Evolutionary conservation across 2,888 invertebrate genomes (phyloP), one percentile per base, ranked within the genome.

Genomic region (Ariolimax columbianus): DNA sequence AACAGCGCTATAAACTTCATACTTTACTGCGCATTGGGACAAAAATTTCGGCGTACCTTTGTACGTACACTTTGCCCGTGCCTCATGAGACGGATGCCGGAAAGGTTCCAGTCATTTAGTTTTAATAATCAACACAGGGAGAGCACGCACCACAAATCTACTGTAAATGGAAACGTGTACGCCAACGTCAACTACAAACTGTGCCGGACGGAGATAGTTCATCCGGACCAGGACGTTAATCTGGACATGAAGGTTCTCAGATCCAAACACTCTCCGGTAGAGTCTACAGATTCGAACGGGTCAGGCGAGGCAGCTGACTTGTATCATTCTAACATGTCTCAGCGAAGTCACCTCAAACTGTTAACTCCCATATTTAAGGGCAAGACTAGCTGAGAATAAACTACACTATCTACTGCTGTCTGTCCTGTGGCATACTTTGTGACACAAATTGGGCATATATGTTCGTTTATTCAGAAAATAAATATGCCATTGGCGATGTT

Each of bases 1-100:
- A 99, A 99, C 95, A 98, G 98, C 92, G 98, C 98, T 93, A 97
- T 98, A 88, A 99, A 99, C 95, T 99, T 99, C 94, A 96, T 99
- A 89, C 98, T 99, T 91, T 99, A 99, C 95, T 98, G 98, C 89
- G 98, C 98, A 89, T 98, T 99, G 94, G 99, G 99, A 0, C 97
- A 98, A 94, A 98, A 99, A 94, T 99, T 99, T 95, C 97, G 93
- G 6, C 89, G 92, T 0, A 92, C 92, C 14, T 93, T 93, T 88
- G 90, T 93, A 70, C 89, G 91, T 51, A 93, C 92, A 30, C 93
- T 94, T 86, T 93, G 91, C 86, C 89, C 89, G 26, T 89, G 90
- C 38, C 86, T 91, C 17, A 78, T 82, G 26, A 43, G 80, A 33
- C 63, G 85, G 11, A 81, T 86, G 72, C 89, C 90, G 17, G 90